Percentiles rank a stretch among this genome's conserved stretches.
phyloP scores from a whole-genome alignment of 1,140 invertebrate genomes.

The Pygmarrhopalites habei region DNA sequence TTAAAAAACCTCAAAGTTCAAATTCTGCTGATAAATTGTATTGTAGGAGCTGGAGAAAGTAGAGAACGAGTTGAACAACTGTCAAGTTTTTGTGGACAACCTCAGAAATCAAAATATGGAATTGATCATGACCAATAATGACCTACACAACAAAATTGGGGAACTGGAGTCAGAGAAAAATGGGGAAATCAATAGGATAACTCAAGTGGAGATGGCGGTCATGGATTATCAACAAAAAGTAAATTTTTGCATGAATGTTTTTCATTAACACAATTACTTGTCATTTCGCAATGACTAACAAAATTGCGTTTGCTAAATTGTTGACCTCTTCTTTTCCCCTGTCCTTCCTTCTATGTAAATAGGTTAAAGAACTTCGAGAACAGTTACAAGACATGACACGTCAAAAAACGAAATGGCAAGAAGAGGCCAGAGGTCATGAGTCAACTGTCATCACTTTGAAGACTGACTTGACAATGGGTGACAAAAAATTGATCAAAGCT shows the following conservation, averaged over 20 bases:
- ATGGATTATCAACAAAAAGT: background rate
- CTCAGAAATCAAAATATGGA: background rate
- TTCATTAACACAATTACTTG: background rate
- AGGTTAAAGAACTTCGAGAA: background rate
- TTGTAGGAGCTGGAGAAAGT: conserved; percentile 5
- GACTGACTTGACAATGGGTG: background rate
- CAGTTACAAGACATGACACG: background rate
- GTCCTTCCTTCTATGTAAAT: background rate
- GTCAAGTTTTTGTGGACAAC: background rate
- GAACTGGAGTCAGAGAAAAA: background rate
- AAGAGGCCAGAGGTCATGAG: background rate
- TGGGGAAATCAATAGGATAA: background rate
- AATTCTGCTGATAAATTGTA: too few species aligned
- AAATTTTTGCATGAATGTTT: background rate
- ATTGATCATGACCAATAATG: background rate
- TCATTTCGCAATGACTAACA: background rate
- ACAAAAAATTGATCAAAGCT: background rate
- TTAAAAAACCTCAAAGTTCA: too few species aligned
- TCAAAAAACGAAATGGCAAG: background rate
- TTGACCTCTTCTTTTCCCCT: background rate
- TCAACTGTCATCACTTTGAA: background rate
- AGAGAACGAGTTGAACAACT: conserved; percentile 6
- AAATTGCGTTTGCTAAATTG: background rate
- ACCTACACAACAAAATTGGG: background rate
- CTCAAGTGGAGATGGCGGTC: background rate